Percentiles rank a stretch among this genome's conserved stretches.
Evolutionary conservation across 1,140 invertebrate genomes (phyloP).

Genomic region (Bombus waltoni): DNA sequence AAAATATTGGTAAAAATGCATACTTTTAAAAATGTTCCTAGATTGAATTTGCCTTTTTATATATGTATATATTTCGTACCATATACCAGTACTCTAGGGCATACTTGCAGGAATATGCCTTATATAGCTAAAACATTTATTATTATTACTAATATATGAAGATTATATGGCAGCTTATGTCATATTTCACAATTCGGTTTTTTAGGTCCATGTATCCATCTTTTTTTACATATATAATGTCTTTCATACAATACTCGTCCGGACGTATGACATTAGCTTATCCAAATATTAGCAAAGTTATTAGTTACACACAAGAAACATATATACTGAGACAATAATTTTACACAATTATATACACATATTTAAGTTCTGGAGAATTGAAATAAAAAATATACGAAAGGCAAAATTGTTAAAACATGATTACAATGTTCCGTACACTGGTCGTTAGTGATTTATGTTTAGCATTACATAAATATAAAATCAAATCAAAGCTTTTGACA

Average conservation of each 20-base stretch:
- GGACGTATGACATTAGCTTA: conserved; percentile 38
- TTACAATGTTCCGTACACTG: conserved; percentile 1
- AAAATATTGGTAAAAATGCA: conserved; percentile 48
- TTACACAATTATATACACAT: conserved; percentile 44
- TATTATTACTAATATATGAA: conserved; percentile 26
- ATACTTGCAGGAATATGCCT: conserved; percentile 16
- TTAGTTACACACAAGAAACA: conserved; percentile 29
- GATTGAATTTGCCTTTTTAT: conserved; percentile 10
- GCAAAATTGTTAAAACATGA: conserved; percentile 21
- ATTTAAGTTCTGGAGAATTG: conserved; percentile 22
- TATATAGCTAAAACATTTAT: conserved; percentile 45
- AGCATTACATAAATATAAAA: conserved; percentile 24
- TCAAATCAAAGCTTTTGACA: conserved; percentile 17
- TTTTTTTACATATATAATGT: conserved; percentile 25
- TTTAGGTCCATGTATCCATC: background rate
- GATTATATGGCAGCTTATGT: conserved; percentile 49
- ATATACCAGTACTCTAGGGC: conserved; percentile 25
- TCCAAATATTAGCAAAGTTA: conserved; percentile 17
- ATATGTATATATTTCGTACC: conserved; percentile 21
- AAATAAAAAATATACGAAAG: background rate
- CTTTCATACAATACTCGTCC: conserved; percentile 13
- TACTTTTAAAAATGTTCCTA: conserved; percentile 26
- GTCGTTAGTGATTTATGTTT: conserved; percentile 19
- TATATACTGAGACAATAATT: conserved; percentile 25
- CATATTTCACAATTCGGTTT: conserved; percentile 52